A percentile compares a stretch with the other conserved stretches of the same genome.
Conservation (phyloP, 1,140 invertebrate species). For the Diachasmimorpha longicaudata region DNA sequence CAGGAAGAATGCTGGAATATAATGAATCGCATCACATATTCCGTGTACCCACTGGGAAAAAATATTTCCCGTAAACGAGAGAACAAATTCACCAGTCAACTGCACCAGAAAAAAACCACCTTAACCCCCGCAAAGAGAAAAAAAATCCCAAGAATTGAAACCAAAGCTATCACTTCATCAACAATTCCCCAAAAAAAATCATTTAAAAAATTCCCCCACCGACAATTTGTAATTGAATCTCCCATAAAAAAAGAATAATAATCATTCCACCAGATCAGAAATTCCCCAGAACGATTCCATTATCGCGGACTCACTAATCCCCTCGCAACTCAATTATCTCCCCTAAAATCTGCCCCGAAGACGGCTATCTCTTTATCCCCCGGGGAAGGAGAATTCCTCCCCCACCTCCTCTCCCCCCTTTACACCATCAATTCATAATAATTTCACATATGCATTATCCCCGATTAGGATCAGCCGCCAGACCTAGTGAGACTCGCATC, state of each 20-base stretch:
- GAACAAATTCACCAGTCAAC: too few species aligned
- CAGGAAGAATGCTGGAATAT: background rate
- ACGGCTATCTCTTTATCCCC: background rate
- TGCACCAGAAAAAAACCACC: background rate
- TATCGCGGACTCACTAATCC: background rate
- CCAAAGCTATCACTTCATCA: too few species aligned
- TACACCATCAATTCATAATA: background rate
- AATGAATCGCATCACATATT: background rate
- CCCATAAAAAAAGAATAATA: background rate
- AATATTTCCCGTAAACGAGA: too few species aligned
- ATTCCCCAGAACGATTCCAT: background rate
- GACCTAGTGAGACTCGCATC: slow-evolving; percentile 37
- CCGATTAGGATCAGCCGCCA: slow-evolving; percentile 40
- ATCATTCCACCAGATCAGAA: background rate
- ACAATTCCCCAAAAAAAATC: too few species aligned
- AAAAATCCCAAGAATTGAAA: too few species aligned
- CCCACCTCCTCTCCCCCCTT: too few species aligned
- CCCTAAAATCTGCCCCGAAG: background rate
- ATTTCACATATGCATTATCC: background rate
- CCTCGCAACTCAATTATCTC: background rate
- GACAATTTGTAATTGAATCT: background rate
- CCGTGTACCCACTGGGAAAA: background rate
- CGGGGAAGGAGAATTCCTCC: too few species aligned
- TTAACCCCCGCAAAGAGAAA: too few species aligned
- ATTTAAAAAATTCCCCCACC: too few species aligned